Base-by-base conservation (phyloP, 1,140 invertebrate genomes). In the Ditylenchus dipsaci region DNA sequence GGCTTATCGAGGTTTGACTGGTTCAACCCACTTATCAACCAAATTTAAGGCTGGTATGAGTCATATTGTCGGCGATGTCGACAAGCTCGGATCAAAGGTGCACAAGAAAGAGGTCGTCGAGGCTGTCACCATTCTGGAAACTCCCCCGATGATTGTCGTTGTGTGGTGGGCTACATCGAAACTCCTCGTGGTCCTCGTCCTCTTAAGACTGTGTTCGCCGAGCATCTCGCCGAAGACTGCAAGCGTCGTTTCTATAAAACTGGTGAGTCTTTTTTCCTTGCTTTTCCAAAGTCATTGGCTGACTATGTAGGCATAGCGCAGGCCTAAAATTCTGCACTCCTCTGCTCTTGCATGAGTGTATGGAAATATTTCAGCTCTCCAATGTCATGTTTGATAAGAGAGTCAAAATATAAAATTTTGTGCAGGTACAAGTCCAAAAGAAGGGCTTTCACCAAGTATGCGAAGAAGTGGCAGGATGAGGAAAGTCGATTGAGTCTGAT, bases 61-160 rank as follows among this genome's bases (percentile, higher is more conserved):
- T 75, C 96, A 99, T 84, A 91, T 99, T 85, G 91, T 99, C 1
- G 88, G 96, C 80, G 95, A 99, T 87, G 93, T 95, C 59, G 95
- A 99, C 86, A 90, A 95, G 87, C 95, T 94, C 83, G 96, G 95
- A 68, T 58, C 84, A 94, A 94, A 98, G 88, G 90, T 97, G 27
- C 97, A 99, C 87, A 98, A 98, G 87, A 99, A 99, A 85, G 96
- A 99, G 87, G 93, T 98, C 74, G 94, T 99, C 8, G 96, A 99
- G 84, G 92, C 93, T 62, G 95, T 98, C 0, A 98, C 96, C 43
- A 91, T 99, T 82, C 86, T 99, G 71, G 96, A 99, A 87, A 91
- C 95, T 21, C 96, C 96, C 70, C 95, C 96, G 45, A 94, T 99
- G 91, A 89, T 97, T 60, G 88, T 94, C 74, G 93, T 98, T 78